Percentiles rank a stretch among this genome's conserved stretches.
These are phyloP conservation scores for Temnothorax ravouxi DNA, from an alignment of 2,888 invertebrate genomes.

Conservation along the genomic window DNA sequence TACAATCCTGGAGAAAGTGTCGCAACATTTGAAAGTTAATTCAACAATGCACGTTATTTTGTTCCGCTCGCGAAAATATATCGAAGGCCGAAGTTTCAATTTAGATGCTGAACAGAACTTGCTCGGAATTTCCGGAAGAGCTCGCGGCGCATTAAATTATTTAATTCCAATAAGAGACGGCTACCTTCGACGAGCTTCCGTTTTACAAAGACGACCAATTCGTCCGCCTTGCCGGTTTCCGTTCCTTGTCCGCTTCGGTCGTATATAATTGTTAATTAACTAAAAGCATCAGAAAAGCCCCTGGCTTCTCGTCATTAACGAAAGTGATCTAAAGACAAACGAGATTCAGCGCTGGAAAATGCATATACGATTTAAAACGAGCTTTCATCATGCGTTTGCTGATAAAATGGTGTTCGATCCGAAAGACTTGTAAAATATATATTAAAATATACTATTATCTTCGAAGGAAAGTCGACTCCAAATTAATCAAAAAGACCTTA, in stretches of 20 bases:
- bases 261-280: conserved; percentile 63
- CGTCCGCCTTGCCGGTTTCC: conserved; percentile 26
- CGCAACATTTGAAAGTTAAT: conserved; percentile 39
- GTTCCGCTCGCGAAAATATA: conserved; percentile 35
- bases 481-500: neutral
- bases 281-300: conserved; percentile 48
- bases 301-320: conserved; percentile 19
- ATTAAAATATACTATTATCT: neutral
- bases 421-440: neutral
- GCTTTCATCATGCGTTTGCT: neutral
- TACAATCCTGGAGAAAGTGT: conserved; percentile 1
- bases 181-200: conserved; percentile 44
- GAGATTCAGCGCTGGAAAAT: neutral
- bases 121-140: conserved; percentile 44
- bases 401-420: neutral
- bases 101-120: conserved; percentile 51
- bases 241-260: conserved; percentile 5
- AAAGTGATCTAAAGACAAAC: conserved; percentile 33
- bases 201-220: conserved; percentile 36
- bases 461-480: neutral
- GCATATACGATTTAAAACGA: neutral
- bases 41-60: conserved; percentile 37
- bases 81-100: conserved; percentile 53
- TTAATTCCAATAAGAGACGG: conserved; percentile 65
- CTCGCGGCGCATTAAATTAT: conserved; percentile 62